Conservation (phyloP, 2,797 vertebrate species). For the Falco rusticolus region DNA sequence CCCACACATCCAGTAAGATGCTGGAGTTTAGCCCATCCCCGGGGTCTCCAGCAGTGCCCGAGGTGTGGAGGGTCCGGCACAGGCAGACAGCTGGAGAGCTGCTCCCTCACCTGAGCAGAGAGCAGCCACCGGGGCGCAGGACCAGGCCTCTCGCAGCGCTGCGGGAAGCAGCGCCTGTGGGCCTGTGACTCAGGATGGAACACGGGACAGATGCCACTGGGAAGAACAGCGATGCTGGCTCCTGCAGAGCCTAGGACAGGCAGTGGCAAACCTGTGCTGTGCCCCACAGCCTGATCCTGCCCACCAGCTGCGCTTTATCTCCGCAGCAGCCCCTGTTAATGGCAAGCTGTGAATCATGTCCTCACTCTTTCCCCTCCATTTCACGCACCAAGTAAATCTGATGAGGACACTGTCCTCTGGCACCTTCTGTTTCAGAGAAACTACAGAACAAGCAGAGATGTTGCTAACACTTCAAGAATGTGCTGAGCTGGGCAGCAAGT, state of each 20-base stretch:
- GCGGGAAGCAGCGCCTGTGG: background rate
- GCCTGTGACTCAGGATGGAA: background rate
- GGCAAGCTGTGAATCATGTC: background rate
- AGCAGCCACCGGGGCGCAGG: rapidly evolving
- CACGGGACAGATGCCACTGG: background rate
- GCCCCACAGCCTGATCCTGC: background rate
- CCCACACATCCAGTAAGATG: background rate
- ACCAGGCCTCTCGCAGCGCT: background rate
- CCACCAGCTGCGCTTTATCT: background rate
- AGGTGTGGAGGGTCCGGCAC: rapidly evolving
- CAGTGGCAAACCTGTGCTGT: background rate
- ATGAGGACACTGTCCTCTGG: constrained; percentile 42
- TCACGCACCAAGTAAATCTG: background rate
- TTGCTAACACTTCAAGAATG: constrained; percentile 64
- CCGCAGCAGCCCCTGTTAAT: background rate
- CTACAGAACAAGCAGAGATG: constrained; percentile 52
- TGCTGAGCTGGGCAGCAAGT: constrained; percentile 61
- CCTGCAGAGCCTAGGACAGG: background rate
- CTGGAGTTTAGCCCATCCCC: background rate
- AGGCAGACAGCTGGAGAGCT: background rate
- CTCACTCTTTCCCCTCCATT: background rate
- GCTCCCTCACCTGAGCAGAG: background rate
- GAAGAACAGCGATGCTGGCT: rapidly evolving
- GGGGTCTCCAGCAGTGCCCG: background rate
- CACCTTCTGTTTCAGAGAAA: constrained; percentile 37